phyloP scores from a whole-genome alignment of 2,888 invertebrate species.

The Osmoderma eremita region DNA sequence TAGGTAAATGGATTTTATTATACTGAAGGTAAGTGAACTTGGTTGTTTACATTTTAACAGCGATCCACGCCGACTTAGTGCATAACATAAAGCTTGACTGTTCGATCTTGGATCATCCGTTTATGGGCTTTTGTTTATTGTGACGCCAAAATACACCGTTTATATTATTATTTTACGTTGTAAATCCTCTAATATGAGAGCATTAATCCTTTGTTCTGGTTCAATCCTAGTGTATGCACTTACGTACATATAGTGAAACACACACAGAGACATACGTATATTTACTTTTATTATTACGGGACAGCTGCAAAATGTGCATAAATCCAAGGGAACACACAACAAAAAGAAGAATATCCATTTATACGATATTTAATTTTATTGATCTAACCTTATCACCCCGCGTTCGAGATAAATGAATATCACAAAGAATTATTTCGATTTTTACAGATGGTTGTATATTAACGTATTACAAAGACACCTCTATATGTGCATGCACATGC shows the following conservation, averaged over 20 bases:
- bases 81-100: too few relatives aligned
- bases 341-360: neutral
- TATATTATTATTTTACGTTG: conserved; percentile 4
- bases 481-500: too few relatives aligned
- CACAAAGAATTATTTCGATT: neutral
- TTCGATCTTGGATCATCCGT: too few relatives aligned
- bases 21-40: conserved; percentile 51
- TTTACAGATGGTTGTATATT: neutral
- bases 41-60: conserved; percentile 35
- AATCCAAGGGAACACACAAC: neutral
- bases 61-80: conserved; percentile 3
- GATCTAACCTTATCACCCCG: conserved; percentile 20
- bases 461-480: too few relatives aligned
- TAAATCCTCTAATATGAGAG: conserved; percentile 11
- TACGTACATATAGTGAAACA: neutral
- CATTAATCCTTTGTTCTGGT: conserved; percentile 19
- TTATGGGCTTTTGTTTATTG: conserved; percentile 11
- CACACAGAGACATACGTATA: too few relatives aligned
- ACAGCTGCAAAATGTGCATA: neutral
- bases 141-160: conserved; percentile 2
- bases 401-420: neutral
- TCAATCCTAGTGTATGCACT: neutral
- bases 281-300: neutral
- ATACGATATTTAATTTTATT: conserved; percentile 10
- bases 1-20: conserved; percentile 53